Percentiles rank a stretch among this genome's conserved stretches.
Conservation (phyloP, 2,113 vertebrate species). For the Lutjanus erythropterus region DNA sequence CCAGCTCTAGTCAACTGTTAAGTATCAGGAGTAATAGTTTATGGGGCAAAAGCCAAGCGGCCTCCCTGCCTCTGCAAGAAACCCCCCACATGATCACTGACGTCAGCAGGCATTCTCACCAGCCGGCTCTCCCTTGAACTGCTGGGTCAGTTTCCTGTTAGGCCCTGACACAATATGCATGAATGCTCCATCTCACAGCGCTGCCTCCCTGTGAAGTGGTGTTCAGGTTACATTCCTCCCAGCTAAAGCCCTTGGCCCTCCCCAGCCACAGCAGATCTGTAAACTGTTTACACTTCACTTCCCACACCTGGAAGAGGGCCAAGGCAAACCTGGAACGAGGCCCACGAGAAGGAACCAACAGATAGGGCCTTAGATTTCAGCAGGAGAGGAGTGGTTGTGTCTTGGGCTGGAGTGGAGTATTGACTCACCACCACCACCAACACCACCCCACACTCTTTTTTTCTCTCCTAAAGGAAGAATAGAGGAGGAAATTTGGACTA, state of each 20-base stretch:
- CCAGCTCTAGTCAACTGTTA: constrained; percentile 13
- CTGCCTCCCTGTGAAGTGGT: constrained; percentile 71
- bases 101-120: constrained; percentile 53
- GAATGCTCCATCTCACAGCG: constrained; percentile 60
- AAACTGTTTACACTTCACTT: constrained; percentile 82
- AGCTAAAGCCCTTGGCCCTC: constrained; percentile 67
- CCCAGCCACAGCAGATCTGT: constrained; percentile 74
- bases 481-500: constrained; percentile 52
- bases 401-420: constrained; percentile 56
- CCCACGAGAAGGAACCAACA: constrained; percentile 57
- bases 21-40: constrained; percentile 11
- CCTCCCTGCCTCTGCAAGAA: constrained; percentile 29
- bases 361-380: constrained; percentile 62
- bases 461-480: constrained; percentile 39
- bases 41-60: constrained; percentile 42
- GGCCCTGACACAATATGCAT: constrained; percentile 65
- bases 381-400: constrained; percentile 63
- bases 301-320: constrained; percentile 78
- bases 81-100: constrained; percentile 37
- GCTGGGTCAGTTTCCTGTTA: constrained; percentile 63
- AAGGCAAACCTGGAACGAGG: constrained; percentile 70
- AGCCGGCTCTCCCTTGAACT: constrained; percentile 58
- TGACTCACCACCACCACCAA: constrained; percentile 49
- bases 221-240: constrained; percentile 77
- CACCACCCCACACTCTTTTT: constrained; percentile 30